phyloP scores from a whole-genome alignment of 2,888 invertebrate genomes.

The Catocala fraxini region DNA sequence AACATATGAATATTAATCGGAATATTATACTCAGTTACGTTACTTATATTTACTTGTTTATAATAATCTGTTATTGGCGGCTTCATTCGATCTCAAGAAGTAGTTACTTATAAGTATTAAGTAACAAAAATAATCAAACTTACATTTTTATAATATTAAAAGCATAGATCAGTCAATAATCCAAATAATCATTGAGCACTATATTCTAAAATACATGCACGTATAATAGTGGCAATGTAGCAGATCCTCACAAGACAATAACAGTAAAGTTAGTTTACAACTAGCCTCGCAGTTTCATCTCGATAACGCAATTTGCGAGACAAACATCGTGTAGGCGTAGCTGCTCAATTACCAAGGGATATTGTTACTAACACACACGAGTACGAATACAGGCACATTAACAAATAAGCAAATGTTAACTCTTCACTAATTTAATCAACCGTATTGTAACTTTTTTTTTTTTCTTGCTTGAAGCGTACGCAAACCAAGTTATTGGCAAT shows the following conservation, averaged over 20 bases:
- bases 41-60: no score
- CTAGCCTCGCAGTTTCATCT: slow-evolving; percentile 56
- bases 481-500: slow-evolving; percentile 3
- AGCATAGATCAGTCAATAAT: no score
- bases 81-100: no score
- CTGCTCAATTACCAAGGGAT: slow-evolving; percentile 54
- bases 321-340: slow-evolving; percentile 55
- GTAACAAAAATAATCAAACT: no score
- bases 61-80: no score
- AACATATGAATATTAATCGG: no score
- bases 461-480: slow-evolving; percentile 2
- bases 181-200: not conserved
- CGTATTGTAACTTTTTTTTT: slow-evolving; percentile 12
- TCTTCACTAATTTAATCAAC: slow-evolving; percentile 21
- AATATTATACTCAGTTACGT: no score
- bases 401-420: slow-evolving; percentile 19
- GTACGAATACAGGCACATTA: slow-evolving; percentile 11
- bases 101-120: no score
- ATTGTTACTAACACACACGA: slow-evolving; percentile 28
- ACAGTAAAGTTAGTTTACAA: slow-evolving; percentile 60
- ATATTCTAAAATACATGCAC: slow-evolving; percentile 12
- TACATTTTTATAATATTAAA: no score
- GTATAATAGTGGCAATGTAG: slow-evolving; percentile 27
- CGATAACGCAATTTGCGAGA: slow-evolving; percentile 63
- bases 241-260: slow-evolving; percentile 51